Evolutionary conservation across 2,797 vertebrate species (phyloP), one percentile per base, ranked within the genome.

Genomic region (Luscinia megarhynchos): DNA sequence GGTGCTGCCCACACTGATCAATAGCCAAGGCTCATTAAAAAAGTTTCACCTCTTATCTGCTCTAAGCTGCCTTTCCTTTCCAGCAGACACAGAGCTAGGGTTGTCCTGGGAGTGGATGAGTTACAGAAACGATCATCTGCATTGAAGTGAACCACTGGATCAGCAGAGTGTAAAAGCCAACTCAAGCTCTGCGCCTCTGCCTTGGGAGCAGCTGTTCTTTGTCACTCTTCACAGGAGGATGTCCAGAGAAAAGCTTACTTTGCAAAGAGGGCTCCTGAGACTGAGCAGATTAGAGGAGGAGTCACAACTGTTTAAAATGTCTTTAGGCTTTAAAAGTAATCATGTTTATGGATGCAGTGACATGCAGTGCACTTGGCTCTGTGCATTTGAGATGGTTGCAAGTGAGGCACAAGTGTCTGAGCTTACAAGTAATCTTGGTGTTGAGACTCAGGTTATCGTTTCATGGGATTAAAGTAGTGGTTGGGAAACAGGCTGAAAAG

Each of bases 151-250:
- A 81, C 77, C 4, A 3, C 64, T 86, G 80, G 84, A 84, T 94
- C 80, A 86, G 80, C 80, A 78, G 45, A 70, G 61, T 55, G 40
- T 67, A 86, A 75, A 83, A 84, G 69, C 45, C 16, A 55, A n/a
- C 12, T 53, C 48, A 83, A 4, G n/a, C 55, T 74, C 85, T 30
- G 4, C 74, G 69, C 32, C 27, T 43, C 48, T 89, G 82, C 57
- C 90, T 62, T 76, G 89, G 81, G 77, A 92, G 74, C 91, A 92
- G 84, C 89, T 95, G 92, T 50, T 89, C 87, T 93, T 66, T 79
- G 86, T 90, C 96, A 89, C 43, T 94, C 51, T 45, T 17, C 9
- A 23, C 43, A 59, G 58, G 40, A 63, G 26, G 36, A 76, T 79
- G 55, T 66, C 84, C 84, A 79, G 59, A 84, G 75, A 73, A 90